A percentile compares a stretch with the other conserved stretches of the same genome.
phyloP scores from a whole-genome alignment of 2,113 vertebrate species.

The Canis aureus region DNA sequence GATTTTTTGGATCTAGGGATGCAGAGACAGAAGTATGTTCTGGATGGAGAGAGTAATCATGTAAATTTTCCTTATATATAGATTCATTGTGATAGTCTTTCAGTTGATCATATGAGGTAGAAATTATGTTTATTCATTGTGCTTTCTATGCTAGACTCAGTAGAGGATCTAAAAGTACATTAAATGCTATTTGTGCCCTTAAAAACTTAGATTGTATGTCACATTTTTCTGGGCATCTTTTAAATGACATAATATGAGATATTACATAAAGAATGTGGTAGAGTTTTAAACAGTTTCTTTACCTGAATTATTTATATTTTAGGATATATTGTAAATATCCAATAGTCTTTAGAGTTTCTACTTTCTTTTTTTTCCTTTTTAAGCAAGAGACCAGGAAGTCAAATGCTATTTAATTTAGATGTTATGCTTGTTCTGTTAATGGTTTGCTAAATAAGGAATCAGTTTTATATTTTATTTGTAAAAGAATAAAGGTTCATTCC shows the following conservation, averaged over 20 bases:
- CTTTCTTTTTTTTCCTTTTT: constrained; percentile 19
- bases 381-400: not conserved
- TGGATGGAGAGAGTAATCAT: not conserved
- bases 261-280: constrained; percentile 7
- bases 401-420: constrained; percentile 48
- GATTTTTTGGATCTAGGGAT: constrained; percentile 28
- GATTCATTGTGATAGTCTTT: not conserved
- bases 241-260: not conserved
- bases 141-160: not conserved
- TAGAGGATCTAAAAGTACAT: not conserved
- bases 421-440: constrained; percentile 34
- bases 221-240: constrained; percentile 14
- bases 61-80: not conserved
- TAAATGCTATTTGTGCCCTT: not conserved
- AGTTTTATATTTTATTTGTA: constrained; percentile 65
- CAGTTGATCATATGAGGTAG: not conserved
- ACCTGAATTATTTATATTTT: constrained; percentile 48
- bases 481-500: constrained; percentile 32
- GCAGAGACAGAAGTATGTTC: not conserved
- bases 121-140: not conserved
- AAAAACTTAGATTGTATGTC: not conserved
- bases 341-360: not conserved
- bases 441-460: not conserved
- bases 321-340: constrained; percentile 24
- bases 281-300: constrained; percentile 7